Evolutionary conservation across 2,113 vertebrate genomes (phyloP), one percentile per base, ranked within the genome.

Genomic region (Larimichthys polyactis): DNA sequence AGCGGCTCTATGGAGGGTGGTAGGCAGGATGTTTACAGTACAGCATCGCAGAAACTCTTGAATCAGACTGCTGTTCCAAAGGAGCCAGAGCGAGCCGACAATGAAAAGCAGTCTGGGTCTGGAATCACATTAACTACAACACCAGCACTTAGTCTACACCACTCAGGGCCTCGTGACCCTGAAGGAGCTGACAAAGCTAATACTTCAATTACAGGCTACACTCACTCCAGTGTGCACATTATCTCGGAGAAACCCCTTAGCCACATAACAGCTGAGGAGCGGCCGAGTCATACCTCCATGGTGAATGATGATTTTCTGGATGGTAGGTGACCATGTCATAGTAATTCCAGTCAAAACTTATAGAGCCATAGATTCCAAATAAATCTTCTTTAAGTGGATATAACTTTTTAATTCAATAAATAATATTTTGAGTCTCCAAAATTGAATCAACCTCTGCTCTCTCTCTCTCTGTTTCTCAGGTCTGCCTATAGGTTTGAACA

Each of bases 241-340:
- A 48, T 74, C 29, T 85, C 82, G 77, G 83, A 87, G 36, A 79
- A 52, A n/a, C 64, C 62, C 43, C 11, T 54, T 16, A 60, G 66
- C n/a, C 73, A 75, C 32, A 46, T 17, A 19, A 74, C 52, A 63
- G 14, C 43, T 16, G 44, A 72, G 54, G 52, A 84, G 27, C 57
- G 69, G 10, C 40, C 71, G 15, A 83, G 29, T 60, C 70, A 67
- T 24, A 44, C 49, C 15, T 67, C 77, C 8, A 44, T 6, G 19
- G 52, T 60, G 15, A 81, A 81, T 54, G 46, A 66, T 20, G 58
- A 75, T 24, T 44, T 57, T 78, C 22, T 73, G 49, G 48, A 69
- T 72, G 74, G 90, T 93, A 57, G 75, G 90, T 80, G 29, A 72
- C 52, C 40, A 68, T 63, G 8, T 63, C 4, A 46, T 46, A n/a